Percentiles rank a stretch among this genome's conserved stretches.
These are phyloP conservation scores for Scyliorhinus canicula DNA, from an alignment of 2,797 vertebrate genomes.

Conservation along the genomic window DNA sequence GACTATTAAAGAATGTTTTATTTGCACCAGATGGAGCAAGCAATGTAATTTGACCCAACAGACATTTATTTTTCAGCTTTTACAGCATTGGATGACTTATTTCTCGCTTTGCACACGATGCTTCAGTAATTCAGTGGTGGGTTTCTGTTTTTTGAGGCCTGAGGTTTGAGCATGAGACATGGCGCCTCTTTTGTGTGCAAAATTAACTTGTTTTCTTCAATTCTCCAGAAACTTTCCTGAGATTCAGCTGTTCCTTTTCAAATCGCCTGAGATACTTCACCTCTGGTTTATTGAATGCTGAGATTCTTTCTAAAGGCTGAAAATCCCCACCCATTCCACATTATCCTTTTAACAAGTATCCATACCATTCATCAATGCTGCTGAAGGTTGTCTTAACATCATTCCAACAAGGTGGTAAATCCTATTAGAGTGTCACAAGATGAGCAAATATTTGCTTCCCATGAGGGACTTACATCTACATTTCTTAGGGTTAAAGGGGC, in stretches of 20 bases:
- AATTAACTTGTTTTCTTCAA: neutral
- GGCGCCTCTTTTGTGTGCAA: neutral
- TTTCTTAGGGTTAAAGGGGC: neutral
- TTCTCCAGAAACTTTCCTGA: neutral
- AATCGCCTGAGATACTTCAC: neutral
- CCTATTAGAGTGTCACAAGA: neutral
- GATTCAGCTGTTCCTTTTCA: neutral
- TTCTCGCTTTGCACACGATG: neutral
- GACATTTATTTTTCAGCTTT: neutral
- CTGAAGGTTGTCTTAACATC: neutral
- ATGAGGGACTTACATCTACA: neutral
- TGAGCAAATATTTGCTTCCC: conserved; percentile 2
- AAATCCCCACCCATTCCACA: neutral
- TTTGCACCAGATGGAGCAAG: neutral
- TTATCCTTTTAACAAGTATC: neutral
- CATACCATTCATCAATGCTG: neutral
- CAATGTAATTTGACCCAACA: conserved; percentile 10
- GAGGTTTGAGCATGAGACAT: neutral
- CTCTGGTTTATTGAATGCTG: neutral
- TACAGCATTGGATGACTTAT: neutral
- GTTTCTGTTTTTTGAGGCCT: neutral
- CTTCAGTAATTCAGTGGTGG: neutral
- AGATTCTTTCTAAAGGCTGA: neutral
- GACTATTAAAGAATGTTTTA: neutral
- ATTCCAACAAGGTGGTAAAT: neutral